Percentiles rank a stretch among this genome's conserved stretches.
phyloP scores from a whole-genome alignment of 2,888 invertebrate species.

The Luperina testacea region DNA sequence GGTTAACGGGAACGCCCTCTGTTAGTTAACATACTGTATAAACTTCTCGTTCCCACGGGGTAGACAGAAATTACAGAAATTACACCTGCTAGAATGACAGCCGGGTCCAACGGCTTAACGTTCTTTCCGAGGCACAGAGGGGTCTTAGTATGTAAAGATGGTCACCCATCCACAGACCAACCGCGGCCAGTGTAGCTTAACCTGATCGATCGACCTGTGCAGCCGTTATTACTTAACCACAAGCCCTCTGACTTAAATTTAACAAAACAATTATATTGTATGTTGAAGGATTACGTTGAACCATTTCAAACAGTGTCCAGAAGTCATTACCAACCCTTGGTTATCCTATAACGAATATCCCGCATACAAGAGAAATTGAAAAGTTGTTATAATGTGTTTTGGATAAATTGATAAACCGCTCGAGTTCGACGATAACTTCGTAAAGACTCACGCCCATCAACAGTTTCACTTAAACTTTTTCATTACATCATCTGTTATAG shows the following conservation, averaged over 20 bases:
- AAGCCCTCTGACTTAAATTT: neutral
- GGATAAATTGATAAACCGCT: constrained; percentile 48
- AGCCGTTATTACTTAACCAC: too few relatives aligned
- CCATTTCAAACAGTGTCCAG: neutral
- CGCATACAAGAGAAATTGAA: constrained; percentile 53
- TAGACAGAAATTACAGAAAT: neutral
- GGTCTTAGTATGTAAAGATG: too few relatives aligned
- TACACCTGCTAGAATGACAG: neutral
- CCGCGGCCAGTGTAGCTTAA: too few relatives aligned
- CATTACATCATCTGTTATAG: neutral
- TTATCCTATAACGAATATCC: constrained; percentile 28
- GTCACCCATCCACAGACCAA: too few relatives aligned
- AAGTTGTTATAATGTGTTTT: constrained; percentile 59
- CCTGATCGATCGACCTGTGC: too few relatives aligned
- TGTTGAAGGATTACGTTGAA: neutral
- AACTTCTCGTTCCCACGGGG: neutral
- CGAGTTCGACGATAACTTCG: constrained; percentile 11
- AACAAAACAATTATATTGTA: neutral
- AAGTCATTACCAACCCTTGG: constrained; percentile 14
- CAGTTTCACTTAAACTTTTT: constrained; percentile 7
- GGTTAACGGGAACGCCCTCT: too few relatives aligned
- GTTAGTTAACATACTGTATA: too few relatives aligned
- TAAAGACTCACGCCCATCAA: neutral
- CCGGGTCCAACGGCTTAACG: too few relatives aligned
- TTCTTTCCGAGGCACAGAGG: too few relatives aligned